Base-by-base conservation (phyloP, 2,797 vertebrate genomes). In the Protonibea diacanthus region DNA sequence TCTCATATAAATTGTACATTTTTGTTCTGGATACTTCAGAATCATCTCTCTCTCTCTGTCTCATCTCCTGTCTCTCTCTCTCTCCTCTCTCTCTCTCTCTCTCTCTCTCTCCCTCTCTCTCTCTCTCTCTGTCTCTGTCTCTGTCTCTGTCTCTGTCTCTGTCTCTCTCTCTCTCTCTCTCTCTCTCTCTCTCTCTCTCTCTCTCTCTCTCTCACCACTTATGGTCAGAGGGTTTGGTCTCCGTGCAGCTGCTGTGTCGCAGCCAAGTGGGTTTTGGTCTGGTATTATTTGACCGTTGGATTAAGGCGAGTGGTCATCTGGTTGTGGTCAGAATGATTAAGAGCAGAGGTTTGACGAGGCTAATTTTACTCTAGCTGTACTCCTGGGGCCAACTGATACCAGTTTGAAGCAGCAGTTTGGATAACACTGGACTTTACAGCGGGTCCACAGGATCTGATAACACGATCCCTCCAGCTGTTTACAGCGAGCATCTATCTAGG, bases 251-350 rank as follows among this genome's bases (percentile, higher is more conserved):
- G 76, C 70, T 64, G 55, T 13, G 15, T 57, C 45, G 66, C 68
- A 51, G 70, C 82, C 86, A 77, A 76, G 67, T 66, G 60, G 59
- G 42, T 74, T 85, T 80, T 76, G 64, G 52, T 82, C 1, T 7
- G 51, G 23, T 74, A 23, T 85, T 51, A 81, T 81, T 80, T 71
- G 72, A 79, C 44, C 25, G 6, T 38, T 58, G 74, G 45, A 79
- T 78, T 71, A 47, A 44, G 15, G 62, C 5, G 17, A 58, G 56
- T 25, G 78, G 71, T 73, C 66, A 58, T 75, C 76, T 60, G 80
- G 61, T 55, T 60, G 67, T 33, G 65, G 75, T 79, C 65, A 8
- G 53, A 9, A 57, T 66, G 72, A 74, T 78, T 45, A 27, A 60
- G 56, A 40, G 44, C 78, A 45, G 33, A 38, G 12, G 42, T 74